Evolutionary conservation across 1,140 invertebrate species (phyloP), one percentile per base, ranked within the genome.

Genomic region (Sesamia nonagrioides): DNA sequence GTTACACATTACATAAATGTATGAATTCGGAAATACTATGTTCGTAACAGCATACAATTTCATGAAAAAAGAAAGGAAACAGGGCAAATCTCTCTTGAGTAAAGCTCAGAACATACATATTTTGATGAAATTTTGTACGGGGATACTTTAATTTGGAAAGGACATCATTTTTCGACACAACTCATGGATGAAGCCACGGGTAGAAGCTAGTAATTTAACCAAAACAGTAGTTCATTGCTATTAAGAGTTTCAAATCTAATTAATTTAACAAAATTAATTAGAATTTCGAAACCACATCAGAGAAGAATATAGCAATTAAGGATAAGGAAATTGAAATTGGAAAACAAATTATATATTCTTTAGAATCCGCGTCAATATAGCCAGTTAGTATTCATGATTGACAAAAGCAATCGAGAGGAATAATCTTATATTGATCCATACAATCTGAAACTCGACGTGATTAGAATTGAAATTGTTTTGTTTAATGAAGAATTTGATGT

Each of bases 371-470:
- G 27, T 3, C 27, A 27, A 27, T 27, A 42, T 42, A 2, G 18
- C 5, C 37, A 60, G 35, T 60, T 58, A 74, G 54, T 60, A 74
- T 74, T 74, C 71, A 74, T 45, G 71, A 74, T 74, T 74, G 54
- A 60, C 52, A 35, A 74, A 60, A 72, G 71, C 54, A 58, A 74
- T 60, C 54, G 71, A 3, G 35, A 42, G 27, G 37, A 74, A 74
- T 40, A 69, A 69, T 69, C 42, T 40, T n/a, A 27, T 40, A 58
- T 60, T 60, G 71, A 74, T 74, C 71, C 71, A 74, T 45, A 74
- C 52, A 74, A 58, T 74, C 40, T 45, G 56, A 60, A 74, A 60
- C 11, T 37, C 17, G 18, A 60, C 71, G 71, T 74, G 71, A 60
- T 58, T 40, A 13, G 71, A 74, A 35, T 74, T 42, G 33, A 17